These are phyloP conservation scores for Rhinoptilus africanus DNA, from an alignment of 2,113 vertebrate species.

Conservation along the genomic window DNA sequence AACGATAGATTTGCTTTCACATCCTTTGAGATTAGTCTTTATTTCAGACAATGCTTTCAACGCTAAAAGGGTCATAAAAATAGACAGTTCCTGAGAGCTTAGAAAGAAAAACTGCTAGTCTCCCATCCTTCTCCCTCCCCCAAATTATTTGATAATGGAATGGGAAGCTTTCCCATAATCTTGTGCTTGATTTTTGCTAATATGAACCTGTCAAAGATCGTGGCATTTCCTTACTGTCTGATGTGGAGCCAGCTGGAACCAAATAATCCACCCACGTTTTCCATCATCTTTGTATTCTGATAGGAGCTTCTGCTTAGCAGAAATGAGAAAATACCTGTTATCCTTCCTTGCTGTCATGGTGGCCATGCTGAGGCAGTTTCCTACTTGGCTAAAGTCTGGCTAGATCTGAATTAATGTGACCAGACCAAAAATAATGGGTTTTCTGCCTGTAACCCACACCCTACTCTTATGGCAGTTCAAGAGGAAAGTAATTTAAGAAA, in stretches of 20 bases:
- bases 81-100: constrained; percentile 51
- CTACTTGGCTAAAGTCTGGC: background rate
- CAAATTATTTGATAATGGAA: constrained; percentile 62
- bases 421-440: background rate
- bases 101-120: constrained; percentile 40
- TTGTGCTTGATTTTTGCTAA: constrained; percentile 58
- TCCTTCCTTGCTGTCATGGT: background rate
- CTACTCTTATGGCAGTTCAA: background rate
- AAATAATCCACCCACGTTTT: constrained; percentile 36
- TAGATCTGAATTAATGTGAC: background rate
- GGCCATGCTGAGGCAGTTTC: background rate
- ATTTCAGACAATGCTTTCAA: constrained; percentile 58
- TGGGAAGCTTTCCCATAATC: constrained; percentile 56
- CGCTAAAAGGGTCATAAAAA: constrained; percentile 59
- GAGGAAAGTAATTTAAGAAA: background rate
- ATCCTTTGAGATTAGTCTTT: constrained; percentile 50
- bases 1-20: constrained; percentile 34
- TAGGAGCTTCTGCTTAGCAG: constrained; percentile 25
- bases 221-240: constrained; percentile 45
- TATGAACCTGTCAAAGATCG: constrained; percentile 52
- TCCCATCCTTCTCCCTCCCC: constrained; percentile 41
- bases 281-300: constrained; percentile 34
- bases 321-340: constrained; percentile 42
- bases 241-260: constrained; percentile 57
- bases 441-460: constrained; percentile 1